These are phyloP conservation scores for Tethya wilhelma DNA, from an alignment of 37 sponge, comb jelly and placozoan species.

Conservation along the genomic window DNA sequence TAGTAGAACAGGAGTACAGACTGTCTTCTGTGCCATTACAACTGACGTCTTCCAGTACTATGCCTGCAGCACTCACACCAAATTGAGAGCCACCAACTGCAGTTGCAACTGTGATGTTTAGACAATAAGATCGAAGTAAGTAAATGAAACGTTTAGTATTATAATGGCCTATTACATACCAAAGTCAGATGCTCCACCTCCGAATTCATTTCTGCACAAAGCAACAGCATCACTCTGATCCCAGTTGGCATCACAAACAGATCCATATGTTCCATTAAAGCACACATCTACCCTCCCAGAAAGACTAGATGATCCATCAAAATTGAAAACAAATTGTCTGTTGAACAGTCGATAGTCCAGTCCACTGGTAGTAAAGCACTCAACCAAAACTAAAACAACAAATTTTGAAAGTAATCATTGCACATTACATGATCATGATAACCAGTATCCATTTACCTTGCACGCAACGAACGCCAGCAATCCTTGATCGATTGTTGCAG, in stretches of 20 bases:
- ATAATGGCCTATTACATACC: no score
- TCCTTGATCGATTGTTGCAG: background rate
- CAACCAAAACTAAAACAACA: background rate
- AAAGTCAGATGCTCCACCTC: background rate
- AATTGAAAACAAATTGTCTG: background rate
- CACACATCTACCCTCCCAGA: constrained; percentile 7
- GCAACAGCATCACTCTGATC: constrained; percentile 1
- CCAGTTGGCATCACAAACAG: constrained; percentile 12
- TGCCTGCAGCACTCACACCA: background rate
- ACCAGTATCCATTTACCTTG: constrained; percentile 2
- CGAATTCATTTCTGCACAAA: background rate
- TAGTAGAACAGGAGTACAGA: background rate
- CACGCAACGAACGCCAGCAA: background rate
- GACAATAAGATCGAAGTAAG: no score
- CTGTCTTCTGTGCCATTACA: constrained; percentile 14
- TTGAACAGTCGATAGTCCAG: background rate
- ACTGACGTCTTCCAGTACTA: constrained; percentile 4
- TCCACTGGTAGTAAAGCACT: background rate
- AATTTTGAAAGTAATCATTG: background rate
- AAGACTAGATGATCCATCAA: background rate
- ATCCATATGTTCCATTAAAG: background rate
- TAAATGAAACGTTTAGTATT: no score
- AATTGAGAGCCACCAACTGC: background rate
- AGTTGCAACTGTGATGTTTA: no score
- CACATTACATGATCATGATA: no score